Conservation (phyloP, 2,113 vertebrate species). For the Myxocyprinus asiaticus region DNA sequence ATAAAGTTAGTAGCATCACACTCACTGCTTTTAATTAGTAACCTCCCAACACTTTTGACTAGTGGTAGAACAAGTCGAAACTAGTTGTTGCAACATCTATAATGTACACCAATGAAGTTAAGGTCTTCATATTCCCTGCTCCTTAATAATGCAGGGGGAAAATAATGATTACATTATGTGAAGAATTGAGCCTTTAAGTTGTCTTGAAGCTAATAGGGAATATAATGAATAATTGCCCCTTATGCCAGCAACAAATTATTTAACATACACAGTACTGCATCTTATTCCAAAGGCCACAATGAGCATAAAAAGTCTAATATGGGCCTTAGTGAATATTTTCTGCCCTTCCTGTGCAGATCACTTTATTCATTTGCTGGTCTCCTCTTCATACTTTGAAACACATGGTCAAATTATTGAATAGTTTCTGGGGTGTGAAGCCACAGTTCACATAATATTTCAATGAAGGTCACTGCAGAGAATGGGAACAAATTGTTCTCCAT, state of each 20-base stretch:
- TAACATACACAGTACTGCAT: background rate
- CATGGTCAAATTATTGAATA: slow-evolving; percentile 48
- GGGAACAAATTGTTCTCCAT: slow-evolving; percentile 57
- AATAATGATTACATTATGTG: slow-evolving; percentile 8
- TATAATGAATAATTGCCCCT: slow-evolving; percentile 9
- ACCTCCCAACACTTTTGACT: too few relatives aligned
- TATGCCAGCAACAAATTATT: background rate
- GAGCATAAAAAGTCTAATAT: background rate
- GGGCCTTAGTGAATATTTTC: slow-evolving; percentile 1
- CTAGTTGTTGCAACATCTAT: background rate
- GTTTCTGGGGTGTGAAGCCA: slow-evolving; percentile 45
- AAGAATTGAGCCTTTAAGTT: background rate
- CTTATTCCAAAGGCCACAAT: slow-evolving; percentile 4
- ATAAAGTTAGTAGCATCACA: too few relatives aligned
- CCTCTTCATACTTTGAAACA: slow-evolving; percentile 13
- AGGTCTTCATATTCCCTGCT: too few relatives aligned
- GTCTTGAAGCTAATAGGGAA: background rate
- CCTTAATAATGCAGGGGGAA: slow-evolving; percentile 8
- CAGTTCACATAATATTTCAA: slow-evolving; percentile 49
- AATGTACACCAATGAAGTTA: background rate
- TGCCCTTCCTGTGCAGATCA: background rate
- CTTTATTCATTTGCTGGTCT: slow-evolving; percentile 27
- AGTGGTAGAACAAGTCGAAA: background rate
- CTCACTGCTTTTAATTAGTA: too few relatives aligned
- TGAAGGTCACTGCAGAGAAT: slow-evolving; percentile 45